Percentiles rank a stretch among this genome's conserved stretches.
Evolutionary conservation across 1,140 invertebrate species (phyloP).

Genomic region (Zaprionus capensis): DNA sequence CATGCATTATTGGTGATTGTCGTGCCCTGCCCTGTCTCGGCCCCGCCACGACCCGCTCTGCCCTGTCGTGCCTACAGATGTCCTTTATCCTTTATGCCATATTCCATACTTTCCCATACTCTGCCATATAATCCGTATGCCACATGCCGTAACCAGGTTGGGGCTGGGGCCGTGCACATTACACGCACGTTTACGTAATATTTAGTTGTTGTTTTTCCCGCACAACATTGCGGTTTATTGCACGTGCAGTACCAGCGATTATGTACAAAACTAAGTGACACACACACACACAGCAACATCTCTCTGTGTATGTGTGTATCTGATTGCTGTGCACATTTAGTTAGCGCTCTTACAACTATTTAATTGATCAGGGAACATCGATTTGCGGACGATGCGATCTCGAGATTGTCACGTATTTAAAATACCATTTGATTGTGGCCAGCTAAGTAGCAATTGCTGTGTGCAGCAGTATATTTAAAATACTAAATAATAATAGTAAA

Average conservation of each 20-base stretch:
- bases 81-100: conserved; percentile 14
- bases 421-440: conserved; percentile 1
- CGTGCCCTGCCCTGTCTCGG: neutral
- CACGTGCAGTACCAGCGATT: conserved; percentile 53
- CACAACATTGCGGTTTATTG: conserved; percentile 71
- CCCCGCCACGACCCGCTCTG: neutral
- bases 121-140: neutral
- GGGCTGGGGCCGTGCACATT: conserved; percentile 21
- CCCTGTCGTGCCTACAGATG: conserved; percentile 1
- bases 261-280: neutral
- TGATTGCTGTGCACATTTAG: conserved; percentile 42
- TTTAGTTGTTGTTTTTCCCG: conserved; percentile 52
- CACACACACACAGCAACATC: neutral
- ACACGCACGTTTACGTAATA: conserved; percentile 64
- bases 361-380: conserved; percentile 14
- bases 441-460: neutral
- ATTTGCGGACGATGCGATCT: neutral
- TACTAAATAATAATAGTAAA: neutral
- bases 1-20: conserved; percentile 65
- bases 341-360: conserved; percentile 8
- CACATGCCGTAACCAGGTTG: neutral
- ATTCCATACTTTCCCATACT: neutral
- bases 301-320: neutral
- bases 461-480: neutral
- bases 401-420: conserved; percentile 6